phyloP scores from a whole-genome alignment of 2,888 invertebrate genomes.

The Drosophila cracens region DNA sequence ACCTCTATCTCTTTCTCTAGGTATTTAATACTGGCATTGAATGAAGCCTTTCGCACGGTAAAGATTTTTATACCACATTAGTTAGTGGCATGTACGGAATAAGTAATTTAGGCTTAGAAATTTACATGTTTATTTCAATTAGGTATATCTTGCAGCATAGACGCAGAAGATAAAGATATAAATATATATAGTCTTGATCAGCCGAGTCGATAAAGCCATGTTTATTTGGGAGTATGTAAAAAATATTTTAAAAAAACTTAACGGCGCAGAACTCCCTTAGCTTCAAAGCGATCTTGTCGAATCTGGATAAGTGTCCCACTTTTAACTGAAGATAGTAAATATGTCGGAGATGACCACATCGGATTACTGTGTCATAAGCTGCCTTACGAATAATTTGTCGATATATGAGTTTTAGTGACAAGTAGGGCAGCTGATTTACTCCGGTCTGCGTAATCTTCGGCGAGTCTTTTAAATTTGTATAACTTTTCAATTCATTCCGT shows the following conservation, averaged over 20 bases:
- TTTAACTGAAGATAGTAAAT: not conserved
- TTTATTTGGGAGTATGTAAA: not conserved
- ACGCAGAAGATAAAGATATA: not conserved
- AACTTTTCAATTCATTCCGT: not conserved
- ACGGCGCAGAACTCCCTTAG: no score
- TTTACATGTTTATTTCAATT: not conserved
- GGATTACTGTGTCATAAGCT: no score
- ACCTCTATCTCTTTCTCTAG: not conserved
- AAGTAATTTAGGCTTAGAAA: slow-evolving; percentile 6
- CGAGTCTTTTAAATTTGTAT: not conserved
- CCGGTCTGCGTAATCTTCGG: not conserved
- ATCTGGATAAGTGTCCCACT: not conserved
- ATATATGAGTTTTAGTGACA: no score
- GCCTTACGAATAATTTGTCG: not conserved
- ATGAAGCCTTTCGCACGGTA: slow-evolving; percentile 4
- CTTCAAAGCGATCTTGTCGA: not conserved
- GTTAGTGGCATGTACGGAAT: slow-evolving; percentile 8
- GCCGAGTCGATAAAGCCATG: not conserved
- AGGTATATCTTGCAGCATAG: not conserved
- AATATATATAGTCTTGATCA: not conserved
- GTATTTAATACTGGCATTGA: slow-evolving; percentile 21
- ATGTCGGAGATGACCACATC: not conserved
- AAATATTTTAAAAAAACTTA: no score
- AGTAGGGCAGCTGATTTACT: no score
- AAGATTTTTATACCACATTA: slow-evolving; percentile 6